phyloP scores from a whole-genome alignment of 2,113 vertebrate species.

The Odocoileus hemionus region DNA sequence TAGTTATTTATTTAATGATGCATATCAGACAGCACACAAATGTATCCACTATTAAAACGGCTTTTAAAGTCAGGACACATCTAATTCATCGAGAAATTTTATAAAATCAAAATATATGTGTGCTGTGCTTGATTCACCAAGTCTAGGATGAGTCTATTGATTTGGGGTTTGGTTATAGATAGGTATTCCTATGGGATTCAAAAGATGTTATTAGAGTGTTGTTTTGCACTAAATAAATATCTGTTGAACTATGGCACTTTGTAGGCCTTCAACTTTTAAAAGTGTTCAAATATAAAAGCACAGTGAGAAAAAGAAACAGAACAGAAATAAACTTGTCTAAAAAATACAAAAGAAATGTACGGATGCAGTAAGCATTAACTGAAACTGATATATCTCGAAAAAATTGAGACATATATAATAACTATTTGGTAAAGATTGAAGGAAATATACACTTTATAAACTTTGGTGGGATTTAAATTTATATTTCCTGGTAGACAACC shows the following conservation, averaged over 20 bases:
- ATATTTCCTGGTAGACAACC: not conserved
- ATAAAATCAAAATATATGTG: not conserved
- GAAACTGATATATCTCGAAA: not conserved
- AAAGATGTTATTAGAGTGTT: not conserved
- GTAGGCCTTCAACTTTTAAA: not conserved
- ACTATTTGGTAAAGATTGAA: not conserved
- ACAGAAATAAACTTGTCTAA: not conserved
- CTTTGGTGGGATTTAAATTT: not conserved
- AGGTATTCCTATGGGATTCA: not conserved
- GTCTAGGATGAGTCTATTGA: not conserved
- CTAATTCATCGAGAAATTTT: not conserved
- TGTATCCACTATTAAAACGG: not conserved
- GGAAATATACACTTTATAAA: not conserved
- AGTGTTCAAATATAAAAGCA: not conserved
- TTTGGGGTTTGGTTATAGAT: not conserved
- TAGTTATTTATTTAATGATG: not conserved
- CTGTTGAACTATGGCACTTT: not conserved
- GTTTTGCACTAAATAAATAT: not conserved
- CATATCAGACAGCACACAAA: not conserved
- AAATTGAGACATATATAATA: not conserved
- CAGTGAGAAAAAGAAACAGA: not conserved
- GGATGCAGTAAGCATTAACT: not conserved
- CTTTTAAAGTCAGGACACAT: not conserved
- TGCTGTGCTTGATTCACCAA: not conserved
- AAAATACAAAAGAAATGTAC: not conserved